Base-by-base conservation (phyloP, 2,797 vertebrate species). In the Eupleurogrammus muticus region DNA sequence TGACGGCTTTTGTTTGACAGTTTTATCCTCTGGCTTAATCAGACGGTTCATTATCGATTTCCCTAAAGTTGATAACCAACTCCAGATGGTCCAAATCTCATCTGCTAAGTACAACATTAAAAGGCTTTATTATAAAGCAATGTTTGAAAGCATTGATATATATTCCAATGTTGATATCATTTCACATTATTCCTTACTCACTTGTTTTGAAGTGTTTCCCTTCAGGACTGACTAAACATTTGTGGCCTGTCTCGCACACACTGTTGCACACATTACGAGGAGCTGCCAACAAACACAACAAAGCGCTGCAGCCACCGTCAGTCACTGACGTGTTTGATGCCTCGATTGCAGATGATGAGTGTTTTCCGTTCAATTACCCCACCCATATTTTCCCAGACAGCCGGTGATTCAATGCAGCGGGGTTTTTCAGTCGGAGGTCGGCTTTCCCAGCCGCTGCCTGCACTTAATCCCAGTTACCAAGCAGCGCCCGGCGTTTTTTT, bases 341-440 rank as follows among this genome's bases (percentile, higher is more conserved):
- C 56, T 73, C 68, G 55, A 79, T 79, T 66, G 58, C 40, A 68
- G 65, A 79, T 75, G 76, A 84, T 78, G 66, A 78, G 66, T 50
- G 49, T 66, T 89, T 80, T 85, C 73, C 71, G 73, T 79, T 84
- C 78, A 84, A 82, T 89, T 84, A 83, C 60, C 67, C 28, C 59
- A 62, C 58, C 70, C 48, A 19, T 70, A 72, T 76, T 85, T 79
- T 75, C 51, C 4, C 46, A 44, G 60, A 47, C 57, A 73, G 64
- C 36, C 19, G 6, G 34, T 53, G 75, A 84, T 81, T 77, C 76
- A 76, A 24, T 53, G 32, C 36, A 66, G 70, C 0, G 3, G 28
- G n/a, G 60, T 74, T 82, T 66, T 72, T 19, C 61, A 55, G 70
- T 58, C 54, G 61, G 23, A 60, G 28, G n/a, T 76, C 36, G 9